Evolutionary conservation across 2,888 invertebrate genomes (phyloP).

Genomic region (Folsomia manolachei): DNA sequence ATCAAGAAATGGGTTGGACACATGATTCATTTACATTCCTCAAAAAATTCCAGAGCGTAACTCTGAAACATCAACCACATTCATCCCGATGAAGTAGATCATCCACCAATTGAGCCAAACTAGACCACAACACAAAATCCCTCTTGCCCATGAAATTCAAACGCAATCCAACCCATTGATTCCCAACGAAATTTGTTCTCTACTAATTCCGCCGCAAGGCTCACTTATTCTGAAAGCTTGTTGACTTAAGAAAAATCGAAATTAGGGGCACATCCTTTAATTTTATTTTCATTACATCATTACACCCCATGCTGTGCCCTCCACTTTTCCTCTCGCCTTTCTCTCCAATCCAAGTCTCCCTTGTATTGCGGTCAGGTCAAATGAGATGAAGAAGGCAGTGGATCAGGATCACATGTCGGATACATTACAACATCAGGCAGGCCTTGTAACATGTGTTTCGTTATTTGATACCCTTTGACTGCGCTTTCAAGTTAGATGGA

Average conservation of each 20-base stretch:
- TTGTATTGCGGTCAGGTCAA: slow-evolving; percentile 18
- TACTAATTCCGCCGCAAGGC: no score
- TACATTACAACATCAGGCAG: neutral
- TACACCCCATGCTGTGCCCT: slow-evolving; percentile 14
- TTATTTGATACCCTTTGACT: neutral
- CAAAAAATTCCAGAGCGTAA: neutral
- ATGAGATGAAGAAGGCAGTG: slow-evolving; percentile 10
- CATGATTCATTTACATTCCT: neutral
- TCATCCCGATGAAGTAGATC: no score
- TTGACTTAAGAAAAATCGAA: slow-evolving; percentile 4
- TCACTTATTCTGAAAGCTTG: neutral
- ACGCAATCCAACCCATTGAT: no score
- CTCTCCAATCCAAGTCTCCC: no score
- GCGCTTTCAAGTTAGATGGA: neutral
- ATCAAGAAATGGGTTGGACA: neutral
- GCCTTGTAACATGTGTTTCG: neutral
- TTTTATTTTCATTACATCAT: slow-evolving; percentile 13
- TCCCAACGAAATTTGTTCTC: no score
- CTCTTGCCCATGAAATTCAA: no score
- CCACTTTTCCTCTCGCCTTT: slow-evolving; percentile 11
- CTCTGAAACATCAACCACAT: no score
- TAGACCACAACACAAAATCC: no score
- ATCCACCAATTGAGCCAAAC: no score
- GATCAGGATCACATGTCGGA: slow-evolving; percentile 16
- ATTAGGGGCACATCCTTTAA: neutral